phyloP scores from a whole-genome alignment of 2,888 invertebrate species.

The Brachyptera risi region DNA sequence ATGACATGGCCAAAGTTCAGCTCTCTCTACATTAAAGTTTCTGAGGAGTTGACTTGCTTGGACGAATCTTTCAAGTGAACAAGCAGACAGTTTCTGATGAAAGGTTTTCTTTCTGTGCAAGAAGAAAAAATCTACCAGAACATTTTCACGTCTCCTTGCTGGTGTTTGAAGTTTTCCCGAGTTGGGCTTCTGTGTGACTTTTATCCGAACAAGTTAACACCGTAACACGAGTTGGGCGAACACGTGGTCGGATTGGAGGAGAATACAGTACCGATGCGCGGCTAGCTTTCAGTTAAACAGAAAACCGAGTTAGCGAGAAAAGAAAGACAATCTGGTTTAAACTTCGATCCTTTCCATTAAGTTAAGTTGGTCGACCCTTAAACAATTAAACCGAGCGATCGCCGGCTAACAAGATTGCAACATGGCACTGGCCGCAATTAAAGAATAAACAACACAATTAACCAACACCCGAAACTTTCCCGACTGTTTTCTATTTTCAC shows the following conservation, averaged over 20 bases:
- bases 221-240: constrained; percentile 14
- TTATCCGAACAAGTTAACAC: constrained; percentile 21
- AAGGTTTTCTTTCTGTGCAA: background rate
- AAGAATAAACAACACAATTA: constrained; percentile 8
- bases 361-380: constrained; percentile 1
- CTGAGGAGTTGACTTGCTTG: constrained; percentile 4
- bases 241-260: background rate
- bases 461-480: background rate
- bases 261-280: background rate
- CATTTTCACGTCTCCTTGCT: background rate
- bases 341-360: constrained; percentile 18
- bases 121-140: background rate
- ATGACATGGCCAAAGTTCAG: background rate
- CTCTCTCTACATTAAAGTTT: constrained; percentile 11
- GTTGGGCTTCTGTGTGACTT: constrained; percentile 12
- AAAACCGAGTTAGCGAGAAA: background rate
- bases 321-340: constrained; percentile 11
- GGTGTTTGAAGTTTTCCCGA: background rate
- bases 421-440: constrained; percentile 11
- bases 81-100: background rate
- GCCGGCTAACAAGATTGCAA: constrained; percentile 18
- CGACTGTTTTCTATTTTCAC: constrained; percentile 5
- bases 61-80: background rate
- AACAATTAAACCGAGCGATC: constrained; percentile 21
- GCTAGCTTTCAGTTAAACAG: background rate